A percentile compares a stretch with the other conserved stretches of the same genome.
These are phyloP conservation scores for Syngnathus acus DNA, from an alignment of 2,797 vertebrate species.

Conservation along the genomic window DNA sequence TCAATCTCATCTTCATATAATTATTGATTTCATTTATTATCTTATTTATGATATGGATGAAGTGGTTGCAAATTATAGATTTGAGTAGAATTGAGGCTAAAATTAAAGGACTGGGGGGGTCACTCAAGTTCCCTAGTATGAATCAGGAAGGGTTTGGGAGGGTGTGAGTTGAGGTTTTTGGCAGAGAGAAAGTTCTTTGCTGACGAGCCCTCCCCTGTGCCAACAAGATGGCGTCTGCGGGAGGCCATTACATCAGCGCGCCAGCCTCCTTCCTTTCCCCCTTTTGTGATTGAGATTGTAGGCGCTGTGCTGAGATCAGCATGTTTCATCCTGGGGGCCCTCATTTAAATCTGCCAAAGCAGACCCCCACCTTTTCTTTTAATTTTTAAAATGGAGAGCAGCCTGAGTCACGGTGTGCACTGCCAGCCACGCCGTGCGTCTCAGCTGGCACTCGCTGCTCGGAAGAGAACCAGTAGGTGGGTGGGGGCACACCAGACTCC, in stretches of 20 bases:
- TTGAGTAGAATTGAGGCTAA: no score
- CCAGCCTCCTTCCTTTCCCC: constrained; percentile 37
- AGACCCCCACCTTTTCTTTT: constrained; percentile 36
- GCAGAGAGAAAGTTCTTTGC: constrained; percentile 27
- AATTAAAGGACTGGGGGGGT: no score
- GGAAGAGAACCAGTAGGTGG: constrained; percentile 15
- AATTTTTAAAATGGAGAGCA: constrained; percentile 72
- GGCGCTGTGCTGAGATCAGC: constrained; percentile 68
- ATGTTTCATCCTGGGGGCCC: constrained; percentile 55
- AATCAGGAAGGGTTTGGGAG: not conserved
- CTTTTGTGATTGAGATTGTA: constrained; percentile 66
- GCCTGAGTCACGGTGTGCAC: constrained; percentile 66
- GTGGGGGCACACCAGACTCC: constrained; percentile 8
- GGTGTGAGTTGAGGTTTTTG: not conserved
- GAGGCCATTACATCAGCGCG: constrained; percentile 64
- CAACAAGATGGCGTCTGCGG: constrained; percentile 48
- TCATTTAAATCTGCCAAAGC: constrained; percentile 65
- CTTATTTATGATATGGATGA: no score
- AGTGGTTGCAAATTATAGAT: not conserved
- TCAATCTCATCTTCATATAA: no score
- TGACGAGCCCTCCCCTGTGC: constrained; percentile 65
- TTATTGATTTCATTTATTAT: no score
- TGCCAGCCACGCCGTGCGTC: constrained; percentile 40
- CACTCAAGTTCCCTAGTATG: not conserved
- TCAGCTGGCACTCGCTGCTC: constrained; percentile 15